A percentile compares a stretch with the other conserved stretches of the same genome.
These are phyloP conservation scores for Haemorhous mexicanus DNA, from an alignment of 2,113 vertebrate species.

Conservation along the genomic window DNA sequence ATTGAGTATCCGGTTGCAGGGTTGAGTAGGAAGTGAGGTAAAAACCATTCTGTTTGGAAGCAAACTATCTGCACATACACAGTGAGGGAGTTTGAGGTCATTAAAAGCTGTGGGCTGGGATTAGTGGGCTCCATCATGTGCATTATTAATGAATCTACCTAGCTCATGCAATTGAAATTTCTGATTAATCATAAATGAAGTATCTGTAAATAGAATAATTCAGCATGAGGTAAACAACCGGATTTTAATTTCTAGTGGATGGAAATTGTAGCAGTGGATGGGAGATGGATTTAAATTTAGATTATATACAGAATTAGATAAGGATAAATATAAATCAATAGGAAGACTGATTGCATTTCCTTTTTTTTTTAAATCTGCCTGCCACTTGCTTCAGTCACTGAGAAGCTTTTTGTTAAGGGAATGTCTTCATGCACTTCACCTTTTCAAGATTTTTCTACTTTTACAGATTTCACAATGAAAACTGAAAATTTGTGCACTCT, in stretches of 20 bases:
- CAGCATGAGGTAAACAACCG: background rate
- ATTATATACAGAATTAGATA: background rate
- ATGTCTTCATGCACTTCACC: background rate
- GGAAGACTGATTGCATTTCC: background rate
- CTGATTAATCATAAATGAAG: conserved; percentile 21
- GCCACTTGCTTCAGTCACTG: background rate
- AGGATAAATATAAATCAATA: conserved; percentile 5
- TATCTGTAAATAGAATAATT: conserved; percentile 34
- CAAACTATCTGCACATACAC: background rate
- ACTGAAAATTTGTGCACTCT: background rate
- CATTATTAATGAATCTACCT: conserved; percentile 6
- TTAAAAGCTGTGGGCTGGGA: conserved; percentile 3
- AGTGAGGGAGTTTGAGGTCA: background rate
- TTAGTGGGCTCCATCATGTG: background rate
- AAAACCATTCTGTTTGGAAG: background rate
- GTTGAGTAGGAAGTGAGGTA: conserved; percentile 4
- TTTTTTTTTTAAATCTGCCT: background rate
- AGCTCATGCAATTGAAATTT: background rate
- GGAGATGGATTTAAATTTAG: background rate
- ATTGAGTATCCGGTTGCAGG: conserved; percentile 23
- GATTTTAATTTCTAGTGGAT: conserved; percentile 7
- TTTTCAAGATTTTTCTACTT: background rate
- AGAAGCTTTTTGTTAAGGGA: background rate
- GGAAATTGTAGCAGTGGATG: background rate
- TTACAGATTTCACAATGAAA: background rate